A percentile compares a stretch with the other conserved stretches of the same genome.
Conservation (phyloP, 2,797 vertebrate species). For the Pogonophryne albipinna region DNA sequence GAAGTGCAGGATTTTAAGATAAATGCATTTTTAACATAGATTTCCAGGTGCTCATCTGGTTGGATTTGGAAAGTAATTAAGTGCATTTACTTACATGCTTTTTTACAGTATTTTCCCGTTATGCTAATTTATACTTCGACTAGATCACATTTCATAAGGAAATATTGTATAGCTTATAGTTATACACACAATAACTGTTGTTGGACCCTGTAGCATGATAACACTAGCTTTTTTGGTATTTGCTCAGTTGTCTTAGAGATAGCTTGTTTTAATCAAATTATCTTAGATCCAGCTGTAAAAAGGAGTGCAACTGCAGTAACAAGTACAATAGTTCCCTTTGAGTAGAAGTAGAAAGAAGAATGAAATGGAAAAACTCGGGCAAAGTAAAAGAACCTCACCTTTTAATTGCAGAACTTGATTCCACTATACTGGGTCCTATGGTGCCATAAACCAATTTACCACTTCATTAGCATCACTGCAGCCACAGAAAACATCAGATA, state of each 20-base stretch:
- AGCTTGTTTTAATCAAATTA: background rate
- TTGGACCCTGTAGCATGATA: background rate
- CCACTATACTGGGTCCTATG: background rate
- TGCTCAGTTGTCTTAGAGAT: constrained; percentile 2
- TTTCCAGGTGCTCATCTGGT: constrained; percentile 22
- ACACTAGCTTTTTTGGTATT: background rate
- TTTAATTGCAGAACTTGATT: constrained; percentile 1
- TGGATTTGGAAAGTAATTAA: constrained; percentile 7
- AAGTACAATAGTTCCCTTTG: background rate
- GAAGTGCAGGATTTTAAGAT: background rate
- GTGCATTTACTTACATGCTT: background rate
- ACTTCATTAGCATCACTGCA: background rate
- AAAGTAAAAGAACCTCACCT: background rate
- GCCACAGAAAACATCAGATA: background rate
- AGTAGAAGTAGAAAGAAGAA: background rate
- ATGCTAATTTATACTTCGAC: background rate
- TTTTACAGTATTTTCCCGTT: too few relatives aligned
- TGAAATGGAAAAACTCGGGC: background rate
- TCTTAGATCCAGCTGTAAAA: background rate
- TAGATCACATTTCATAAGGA: background rate
- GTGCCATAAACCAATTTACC: background rate
- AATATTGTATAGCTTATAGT: fast-evolving
- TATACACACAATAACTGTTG: background rate
- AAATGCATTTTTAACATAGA: constrained; percentile 12
- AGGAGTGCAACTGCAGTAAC: background rate